Evolutionary conservation across 2,888 invertebrate species (phyloP).

Genomic region (Drosophila conformis): DNA sequence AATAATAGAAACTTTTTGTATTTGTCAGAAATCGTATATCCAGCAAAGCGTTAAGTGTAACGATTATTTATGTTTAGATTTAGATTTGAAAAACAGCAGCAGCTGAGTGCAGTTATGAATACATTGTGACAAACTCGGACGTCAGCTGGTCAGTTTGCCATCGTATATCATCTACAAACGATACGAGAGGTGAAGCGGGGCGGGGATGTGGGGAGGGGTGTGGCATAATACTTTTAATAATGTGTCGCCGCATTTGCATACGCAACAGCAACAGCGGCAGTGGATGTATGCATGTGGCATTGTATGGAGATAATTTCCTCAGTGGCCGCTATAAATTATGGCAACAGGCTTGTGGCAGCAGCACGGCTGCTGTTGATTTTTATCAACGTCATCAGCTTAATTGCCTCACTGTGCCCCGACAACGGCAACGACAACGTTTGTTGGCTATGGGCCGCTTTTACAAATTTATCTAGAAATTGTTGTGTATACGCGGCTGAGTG

Average conservation of each 20-base stretch:
- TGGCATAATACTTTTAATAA: slow-evolving; percentile 34
- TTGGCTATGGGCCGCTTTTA: slow-evolving; percentile 52
- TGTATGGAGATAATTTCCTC: slow-evolving; percentile 69
- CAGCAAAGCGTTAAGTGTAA: slow-evolving; percentile 2
- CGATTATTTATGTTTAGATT: slow-evolving; percentile 8
- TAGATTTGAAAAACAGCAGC: not conserved
- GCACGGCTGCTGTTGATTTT: slow-evolving; percentile 70
- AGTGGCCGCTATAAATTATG: slow-evolving; percentile 70
- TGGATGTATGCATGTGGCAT: slow-evolving; percentile 38
- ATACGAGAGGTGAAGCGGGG: slow-evolving; percentile 21
- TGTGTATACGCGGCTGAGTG: not conserved
- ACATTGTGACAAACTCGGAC: slow-evolving; percentile 58
- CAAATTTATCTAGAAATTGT: slow-evolving; percentile 74
- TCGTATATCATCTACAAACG: slow-evolving; percentile 48
- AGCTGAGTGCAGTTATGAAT: slow-evolving; percentile 35
- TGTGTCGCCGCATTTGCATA: slow-evolving; percentile 31
- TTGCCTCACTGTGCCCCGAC: slow-evolving; percentile 74
- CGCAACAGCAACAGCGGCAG: not conserved
- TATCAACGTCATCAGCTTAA: slow-evolving; percentile 82
- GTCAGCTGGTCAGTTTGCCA: slow-evolving; percentile 55
- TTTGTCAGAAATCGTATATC: not conserved
- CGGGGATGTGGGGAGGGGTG: not conserved
- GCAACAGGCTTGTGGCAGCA: slow-evolving; percentile 49
- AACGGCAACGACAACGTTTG: not conserved
- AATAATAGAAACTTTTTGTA: not conserved